Percentiles rank a stretch among this genome's conserved stretches.
Evolutionary conservation across 1,140 invertebrate species (phyloP).

Genomic region (Lordiphosa collinella): DNA sequence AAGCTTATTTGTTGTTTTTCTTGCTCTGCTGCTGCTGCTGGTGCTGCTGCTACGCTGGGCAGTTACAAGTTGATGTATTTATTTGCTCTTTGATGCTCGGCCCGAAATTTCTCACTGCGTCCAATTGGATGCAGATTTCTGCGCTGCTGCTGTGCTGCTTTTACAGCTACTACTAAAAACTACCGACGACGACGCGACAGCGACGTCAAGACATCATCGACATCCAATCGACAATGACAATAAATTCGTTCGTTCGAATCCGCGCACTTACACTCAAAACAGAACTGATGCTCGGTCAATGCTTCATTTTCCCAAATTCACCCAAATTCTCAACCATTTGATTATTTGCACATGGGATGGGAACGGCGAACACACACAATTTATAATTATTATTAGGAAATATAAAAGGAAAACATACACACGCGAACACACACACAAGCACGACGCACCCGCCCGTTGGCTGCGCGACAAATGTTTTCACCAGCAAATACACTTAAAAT

Average conservation of each 20-base stretch:
- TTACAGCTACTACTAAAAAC: slow-evolving; percentile 1
- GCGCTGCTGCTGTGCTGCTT: not conserved
- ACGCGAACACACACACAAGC: slow-evolving; percentile 12
- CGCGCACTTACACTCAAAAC: slow-evolving; percentile 8
- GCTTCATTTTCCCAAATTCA: slow-evolving; percentile 10
- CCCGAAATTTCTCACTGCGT: not conserved
- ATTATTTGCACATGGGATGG: slow-evolving; percentile 9
- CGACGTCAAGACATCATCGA: slow-evolving; percentile 9
- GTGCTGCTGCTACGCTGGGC: slow-evolving; percentile 8
- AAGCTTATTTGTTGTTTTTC: not conserved
- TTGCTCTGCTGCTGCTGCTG: slow-evolving; percentile 6
- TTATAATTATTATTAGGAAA: slow-evolving; percentile 20
- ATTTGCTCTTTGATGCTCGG: not conserved
- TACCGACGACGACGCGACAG: slow-evolving; percentile 24
- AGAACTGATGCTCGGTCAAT: slow-evolving; percentile 2
- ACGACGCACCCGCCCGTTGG: slow-evolving; percentile 1
- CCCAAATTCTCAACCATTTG: slow-evolving; percentile 6
- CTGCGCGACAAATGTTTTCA: too few relatives aligned
- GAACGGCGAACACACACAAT: slow-evolving; percentile 1
- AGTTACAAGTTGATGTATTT: slow-evolving; percentile 6
- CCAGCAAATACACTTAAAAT: too few relatives aligned
- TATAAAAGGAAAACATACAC: slow-evolving; percentile 18
- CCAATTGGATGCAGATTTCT: slow-evolving; percentile 1
- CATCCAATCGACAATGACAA: slow-evolving; percentile 12
- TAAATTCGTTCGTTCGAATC: slow-evolving; percentile 5